phyloP scores from a whole-genome alignment of 2,113 vertebrate genomes.

The Xiphophorus hellerii region DNA sequence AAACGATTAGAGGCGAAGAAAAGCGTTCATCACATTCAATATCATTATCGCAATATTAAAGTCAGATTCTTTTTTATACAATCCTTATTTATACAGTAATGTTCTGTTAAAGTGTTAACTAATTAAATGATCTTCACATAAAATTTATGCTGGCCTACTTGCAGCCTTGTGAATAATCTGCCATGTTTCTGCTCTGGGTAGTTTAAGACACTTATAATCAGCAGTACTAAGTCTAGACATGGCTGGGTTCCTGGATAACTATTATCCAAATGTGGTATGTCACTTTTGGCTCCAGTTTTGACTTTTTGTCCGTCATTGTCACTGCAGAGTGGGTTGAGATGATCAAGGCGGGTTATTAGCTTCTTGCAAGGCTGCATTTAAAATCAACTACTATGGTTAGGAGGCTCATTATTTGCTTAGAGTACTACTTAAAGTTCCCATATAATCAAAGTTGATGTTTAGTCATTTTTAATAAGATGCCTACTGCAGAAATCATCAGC shows the following conservation, averaged over 20 bases:
- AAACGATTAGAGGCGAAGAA: no score
- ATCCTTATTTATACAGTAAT: no score
- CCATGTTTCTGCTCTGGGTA: not conserved
- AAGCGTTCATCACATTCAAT: no score
- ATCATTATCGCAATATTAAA: no score
- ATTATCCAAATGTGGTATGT: not conserved
- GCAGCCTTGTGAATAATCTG: slow-evolving; percentile 2
- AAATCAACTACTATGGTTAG: not conserved
- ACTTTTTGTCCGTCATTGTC: not conserved
- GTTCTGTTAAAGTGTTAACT: not conserved
- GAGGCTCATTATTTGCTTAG: not conserved
- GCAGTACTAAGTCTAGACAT: slow-evolving; percentile 1
- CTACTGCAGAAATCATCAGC: not conserved
- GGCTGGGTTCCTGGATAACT: not conserved
- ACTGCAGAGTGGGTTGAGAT: not conserved
- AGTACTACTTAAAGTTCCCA: not conserved
- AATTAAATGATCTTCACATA: not conserved
- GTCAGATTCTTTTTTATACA: no score
- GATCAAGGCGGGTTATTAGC: not conserved
- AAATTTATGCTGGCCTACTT: no score
- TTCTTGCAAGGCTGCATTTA: not conserved
- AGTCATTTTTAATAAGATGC: not conserved
- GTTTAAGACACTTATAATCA: not conserved
- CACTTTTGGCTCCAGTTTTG: not conserved
- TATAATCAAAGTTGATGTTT: not conserved